phyloP scores from a whole-genome alignment of 2,888 invertebrate species.

The Drosophila colorata region DNA sequence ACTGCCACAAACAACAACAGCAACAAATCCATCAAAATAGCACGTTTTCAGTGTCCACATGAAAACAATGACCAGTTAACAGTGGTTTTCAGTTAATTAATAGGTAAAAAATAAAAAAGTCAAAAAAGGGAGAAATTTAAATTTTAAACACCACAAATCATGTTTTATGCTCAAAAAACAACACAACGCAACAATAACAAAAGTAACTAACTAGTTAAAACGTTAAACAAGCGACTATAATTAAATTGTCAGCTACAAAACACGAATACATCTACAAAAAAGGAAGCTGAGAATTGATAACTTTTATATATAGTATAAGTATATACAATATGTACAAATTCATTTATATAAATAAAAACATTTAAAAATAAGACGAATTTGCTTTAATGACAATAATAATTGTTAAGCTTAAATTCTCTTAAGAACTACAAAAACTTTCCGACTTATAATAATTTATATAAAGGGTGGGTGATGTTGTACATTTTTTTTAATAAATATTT shows the following conservation, averaged over 20 bases:
- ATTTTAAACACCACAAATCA: constrained; percentile 60
- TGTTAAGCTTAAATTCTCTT: neutral
- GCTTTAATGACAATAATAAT: no score
- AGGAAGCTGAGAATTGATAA: neutral
- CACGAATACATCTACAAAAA: constrained; percentile 1
- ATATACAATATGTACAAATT: neutral
- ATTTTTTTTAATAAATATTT: no score
- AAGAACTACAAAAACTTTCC: neutral
- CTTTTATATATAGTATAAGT: neutral
- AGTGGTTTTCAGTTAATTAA: constrained; percentile 74
- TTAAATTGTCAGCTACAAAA: constrained; percentile 55
- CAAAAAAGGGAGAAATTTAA: constrained; percentile 48
- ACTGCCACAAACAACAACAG: constrained; percentile 19
- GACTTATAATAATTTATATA: no score
- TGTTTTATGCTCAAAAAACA: constrained; percentile 50
- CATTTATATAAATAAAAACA: neutral
- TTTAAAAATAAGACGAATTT: neutral
- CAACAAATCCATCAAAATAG: constrained; percentile 45
- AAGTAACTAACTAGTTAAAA: constrained; percentile 25
- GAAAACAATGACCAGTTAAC: constrained; percentile 58
- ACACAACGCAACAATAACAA: constrained; percentile 16
- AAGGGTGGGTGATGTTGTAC: no score
- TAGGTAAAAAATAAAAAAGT: constrained; percentile 35
- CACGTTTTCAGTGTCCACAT: constrained; percentile 64
- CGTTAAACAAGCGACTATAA: constrained; percentile 35